Evolutionary conservation across 2,888 invertebrate genomes (phyloP), one percentile per base, ranked within the genome.

Genomic region (Drosophila subsilvestris): DNA sequence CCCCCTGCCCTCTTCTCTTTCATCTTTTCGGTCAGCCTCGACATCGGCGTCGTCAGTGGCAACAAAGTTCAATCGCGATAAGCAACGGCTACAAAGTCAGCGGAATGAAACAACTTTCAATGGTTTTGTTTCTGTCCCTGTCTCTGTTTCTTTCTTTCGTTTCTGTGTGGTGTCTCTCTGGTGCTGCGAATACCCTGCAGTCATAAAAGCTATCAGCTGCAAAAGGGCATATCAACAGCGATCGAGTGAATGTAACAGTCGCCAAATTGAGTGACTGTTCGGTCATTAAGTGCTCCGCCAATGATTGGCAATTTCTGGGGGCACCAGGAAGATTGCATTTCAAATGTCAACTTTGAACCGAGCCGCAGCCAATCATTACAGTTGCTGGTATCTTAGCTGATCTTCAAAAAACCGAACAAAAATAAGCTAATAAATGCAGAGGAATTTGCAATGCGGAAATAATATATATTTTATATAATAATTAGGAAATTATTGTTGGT

Each of bases 1-100:
- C 22, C 18, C 22, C 57, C 62, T 63, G 32, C 25, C 4, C 37
- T 37, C 48, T 50, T 51, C 37, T 37, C 48, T 50, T 51, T 69
- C 54, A 50, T 49, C 51, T 50, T 62, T 51, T 17, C 22, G 47
- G 51, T 56, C 53, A 45, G 50, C 51, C 51, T 20, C 43, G 42
- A 62, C 79, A 18, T 58, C 69, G 67, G 37, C 67, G 65, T 56
- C 63, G 66, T 63, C 85, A 66, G 76, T 81, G 76, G 79, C 87
- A 78, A 62, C 79, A 87, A 78, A 87, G 83, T 81, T 84, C 89
- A 87, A 87, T 89, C 85, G 74, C 85, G 89, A 84, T 84, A 76
- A 60, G 66, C 29, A 25, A 6, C 9, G 27, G 37, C 14, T 63
- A 68, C 75, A 58, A 71, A 75, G 49, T 58, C 60, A 71, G 57